Evolutionary conservation across 1,140 invertebrate genomes (phyloP).

Genomic region (Nymphalis io): DNA sequence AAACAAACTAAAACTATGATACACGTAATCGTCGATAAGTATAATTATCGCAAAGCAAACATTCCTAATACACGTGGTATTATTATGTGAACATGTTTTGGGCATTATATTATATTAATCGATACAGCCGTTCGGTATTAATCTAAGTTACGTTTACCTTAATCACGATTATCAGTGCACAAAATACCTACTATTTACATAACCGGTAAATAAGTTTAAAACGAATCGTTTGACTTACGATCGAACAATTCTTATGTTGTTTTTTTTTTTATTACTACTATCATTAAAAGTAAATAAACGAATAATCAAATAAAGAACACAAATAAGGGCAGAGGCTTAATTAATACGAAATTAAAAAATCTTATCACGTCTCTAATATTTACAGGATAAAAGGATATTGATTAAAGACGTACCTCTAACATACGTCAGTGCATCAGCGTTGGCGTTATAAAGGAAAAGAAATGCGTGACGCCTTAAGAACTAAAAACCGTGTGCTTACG

Average conservation of each 20-base stretch:
- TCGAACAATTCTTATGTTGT: constrained; percentile 51
- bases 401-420: constrained; percentile 29
- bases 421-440: neutral
- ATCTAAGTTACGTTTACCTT: constrained; percentile 60
- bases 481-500: constrained; percentile 65
- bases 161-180: constrained; percentile 73
- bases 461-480: constrained; percentile 44
- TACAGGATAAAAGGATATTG: constrained; percentile 40
- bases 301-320: constrained; percentile 61
- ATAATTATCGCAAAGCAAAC: constrained; percentile 52
- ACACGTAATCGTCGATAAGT: constrained; percentile 52
- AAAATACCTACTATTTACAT: constrained; percentile 71
- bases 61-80: constrained; percentile 44
- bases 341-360: constrained; percentile 55
- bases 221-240: constrained; percentile 46
- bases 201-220: constrained; percentile 60
- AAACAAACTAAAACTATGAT: constrained; percentile 61
- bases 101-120: constrained; percentile 54
- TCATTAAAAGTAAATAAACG: constrained; percentile 57
- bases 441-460: neutral
- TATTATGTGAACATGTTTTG: constrained; percentile 62
- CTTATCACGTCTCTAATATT: constrained; percentile 57
- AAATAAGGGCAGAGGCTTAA: constrained; percentile 56
- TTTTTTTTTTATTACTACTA: constrained; percentile 65
- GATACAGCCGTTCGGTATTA: constrained; percentile 71